These are phyloP conservation scores for Eremophila alpestris DNA, from an alignment of 2,797 vertebrate genomes.

Conservation along the genomic window DNA sequence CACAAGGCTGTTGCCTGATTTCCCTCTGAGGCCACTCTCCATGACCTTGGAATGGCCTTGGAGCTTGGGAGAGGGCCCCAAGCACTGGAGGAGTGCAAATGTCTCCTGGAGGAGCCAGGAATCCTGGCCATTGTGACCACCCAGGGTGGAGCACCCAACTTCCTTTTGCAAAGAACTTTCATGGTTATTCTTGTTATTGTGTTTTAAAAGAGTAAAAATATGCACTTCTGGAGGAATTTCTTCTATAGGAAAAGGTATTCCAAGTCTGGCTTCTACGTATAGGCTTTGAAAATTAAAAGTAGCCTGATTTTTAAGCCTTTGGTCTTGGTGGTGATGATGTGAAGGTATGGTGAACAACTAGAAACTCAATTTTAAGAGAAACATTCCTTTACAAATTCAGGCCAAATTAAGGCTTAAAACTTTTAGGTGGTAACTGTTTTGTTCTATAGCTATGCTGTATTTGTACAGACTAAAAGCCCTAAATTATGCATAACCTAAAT, in stretches of 20 bases:
- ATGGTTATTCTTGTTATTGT: background rate
- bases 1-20: background rate
- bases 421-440: background rate
- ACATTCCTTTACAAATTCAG: background rate
- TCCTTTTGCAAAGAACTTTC: rapidly evolving
- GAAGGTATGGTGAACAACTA: background rate
- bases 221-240: background rate
- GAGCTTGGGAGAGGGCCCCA: background rate
- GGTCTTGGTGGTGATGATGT: background rate
- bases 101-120: background rate
- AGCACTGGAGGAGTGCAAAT: background rate
- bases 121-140: too few relatives aligned
- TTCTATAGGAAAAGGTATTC: background rate
- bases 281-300: background rate
- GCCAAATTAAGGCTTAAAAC: background rate
- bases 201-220: background rate
- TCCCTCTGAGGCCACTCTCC: background rate
- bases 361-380: background rate
- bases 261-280: background rate
- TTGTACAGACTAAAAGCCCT: background rate
- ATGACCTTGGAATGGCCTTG: background rate
- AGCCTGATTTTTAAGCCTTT: background rate
- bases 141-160: too few relatives aligned
- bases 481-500: background rate
- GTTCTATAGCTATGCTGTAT: background rate